Conservation (phyloP, 2,888 invertebrate genomes). For the Branchipolynoe longqiensis region DNA sequence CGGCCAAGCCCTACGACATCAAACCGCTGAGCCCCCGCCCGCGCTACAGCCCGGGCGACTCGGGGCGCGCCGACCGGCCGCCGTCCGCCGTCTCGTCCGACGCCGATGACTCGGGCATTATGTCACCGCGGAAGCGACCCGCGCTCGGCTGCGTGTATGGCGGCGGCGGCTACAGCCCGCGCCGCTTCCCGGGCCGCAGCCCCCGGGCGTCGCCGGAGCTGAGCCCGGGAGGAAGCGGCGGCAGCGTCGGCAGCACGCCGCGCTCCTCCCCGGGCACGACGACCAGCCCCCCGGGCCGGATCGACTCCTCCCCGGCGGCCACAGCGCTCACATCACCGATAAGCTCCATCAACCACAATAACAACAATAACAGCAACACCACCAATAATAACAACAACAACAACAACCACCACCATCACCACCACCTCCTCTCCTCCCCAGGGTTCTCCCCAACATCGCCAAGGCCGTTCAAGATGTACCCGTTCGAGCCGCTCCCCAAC, state of each 20-base stretch:
- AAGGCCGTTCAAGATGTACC: conserved; percentile 62
- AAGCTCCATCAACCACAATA: not conserved
- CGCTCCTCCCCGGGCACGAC: conserved; percentile 21
- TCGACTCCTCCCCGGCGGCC: not conserved
- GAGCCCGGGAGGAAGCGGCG: conserved; percentile 1
- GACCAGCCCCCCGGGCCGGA: conserved; percentile 18
- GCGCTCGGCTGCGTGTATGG: not conserved
- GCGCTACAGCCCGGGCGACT: not conserved
- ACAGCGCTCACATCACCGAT: conserved; percentile 9
- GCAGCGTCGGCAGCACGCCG: conserved; percentile 41
- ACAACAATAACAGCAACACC: not conserved
- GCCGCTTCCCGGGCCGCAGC: not conserved
- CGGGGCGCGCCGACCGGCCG: conserved; percentile 2
- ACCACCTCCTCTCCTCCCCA: not conserved
- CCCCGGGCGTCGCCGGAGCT: conserved; percentile 37
- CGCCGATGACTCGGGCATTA: conserved; percentile 3
- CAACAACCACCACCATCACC: not conserved
- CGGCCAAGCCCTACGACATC: conserved; percentile 27
- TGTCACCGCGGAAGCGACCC: conserved; percentile 33
- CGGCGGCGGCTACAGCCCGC: not conserved
- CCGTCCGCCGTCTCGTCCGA: conserved; percentile 34
- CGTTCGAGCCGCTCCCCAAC: conserved; percentile 56
- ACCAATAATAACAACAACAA: not conserved
- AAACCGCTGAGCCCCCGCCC: conserved; percentile 8
- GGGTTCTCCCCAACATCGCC: conserved; percentile 34